These are phyloP conservation scores for Lepilemur septentrionalis DNA, from an alignment of 2,797 vertebrate genomes.

Conservation along the genomic window DNA sequence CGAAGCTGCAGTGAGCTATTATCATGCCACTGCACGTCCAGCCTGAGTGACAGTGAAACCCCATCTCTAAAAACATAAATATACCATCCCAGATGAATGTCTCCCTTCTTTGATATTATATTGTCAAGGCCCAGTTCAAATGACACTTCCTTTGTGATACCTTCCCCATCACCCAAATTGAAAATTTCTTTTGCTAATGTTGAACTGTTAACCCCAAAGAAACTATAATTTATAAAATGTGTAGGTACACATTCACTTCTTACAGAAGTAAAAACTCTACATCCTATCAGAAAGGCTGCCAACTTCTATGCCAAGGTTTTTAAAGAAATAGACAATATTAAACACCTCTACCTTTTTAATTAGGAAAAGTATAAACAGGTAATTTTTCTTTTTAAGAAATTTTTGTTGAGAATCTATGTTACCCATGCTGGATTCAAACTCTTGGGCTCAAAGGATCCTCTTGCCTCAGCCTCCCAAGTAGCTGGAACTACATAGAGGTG, in stretches of 20 bases:
- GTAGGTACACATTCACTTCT: not conserved
- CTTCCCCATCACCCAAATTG: not conserved
- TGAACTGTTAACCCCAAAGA: not conserved
- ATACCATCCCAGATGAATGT: not conserved
- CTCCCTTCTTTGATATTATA: not conserved
- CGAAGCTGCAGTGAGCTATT: too few species aligned
- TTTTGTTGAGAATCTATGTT: not conserved
- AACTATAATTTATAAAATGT: not conserved
- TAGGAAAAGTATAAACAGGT: not conserved
- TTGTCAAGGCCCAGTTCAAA: not conserved
- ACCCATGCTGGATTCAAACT: not conserved
- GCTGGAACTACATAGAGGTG: not conserved
- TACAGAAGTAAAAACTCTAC: not conserved
- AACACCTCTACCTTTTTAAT: not conserved
- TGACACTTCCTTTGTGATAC: not conserved
- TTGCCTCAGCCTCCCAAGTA: not conserved
- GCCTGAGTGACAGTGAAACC: too few species aligned
- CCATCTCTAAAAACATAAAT: not conserved
- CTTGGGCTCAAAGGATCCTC: not conserved
- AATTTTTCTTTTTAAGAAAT: too few species aligned
- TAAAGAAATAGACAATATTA: not conserved
- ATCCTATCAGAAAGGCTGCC: not conserved
- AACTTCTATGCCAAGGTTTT: not conserved
- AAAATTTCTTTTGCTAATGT: not conserved
- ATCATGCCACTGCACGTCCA: too few species aligned